These are phyloP conservation scores for Drosophila sordidapex DNA, from an alignment of 2,888 invertebrate genomes.

Conservation along the genomic window DNA sequence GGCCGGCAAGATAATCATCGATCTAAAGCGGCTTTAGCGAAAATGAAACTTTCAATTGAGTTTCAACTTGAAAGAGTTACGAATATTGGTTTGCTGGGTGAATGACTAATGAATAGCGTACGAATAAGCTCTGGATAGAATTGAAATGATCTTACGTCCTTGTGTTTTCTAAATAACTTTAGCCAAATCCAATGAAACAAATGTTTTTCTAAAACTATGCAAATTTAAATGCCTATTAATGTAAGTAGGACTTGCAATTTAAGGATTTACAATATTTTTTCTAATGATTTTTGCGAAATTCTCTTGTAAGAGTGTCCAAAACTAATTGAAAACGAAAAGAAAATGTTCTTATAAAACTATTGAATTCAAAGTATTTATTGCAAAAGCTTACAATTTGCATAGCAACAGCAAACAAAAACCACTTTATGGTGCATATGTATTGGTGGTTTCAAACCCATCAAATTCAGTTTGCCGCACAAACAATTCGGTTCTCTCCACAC, in stretches of 20 bases:
- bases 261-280: not conserved
- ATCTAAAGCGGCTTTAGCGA: slow-evolving; percentile 31
- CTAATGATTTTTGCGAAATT: not conserved
- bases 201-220: not conserved
- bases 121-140: not conserved
- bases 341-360: not conserved
- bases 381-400: not conserved
- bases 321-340: not conserved
- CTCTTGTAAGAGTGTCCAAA: not conserved
- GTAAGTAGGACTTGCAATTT: too few relatives aligned
- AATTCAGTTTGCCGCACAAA: not conserved
- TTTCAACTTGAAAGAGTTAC: slow-evolving; percentile 1
- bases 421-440: not conserved
- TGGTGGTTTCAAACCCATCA: not conserved
- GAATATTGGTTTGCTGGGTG: not conserved
- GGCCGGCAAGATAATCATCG: slow-evolving; percentile 9
- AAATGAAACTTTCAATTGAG: not conserved
- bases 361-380: not conserved
- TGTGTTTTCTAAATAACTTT: not conserved
- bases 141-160: not conserved
- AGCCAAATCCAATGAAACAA: not conserved
- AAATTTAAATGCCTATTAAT: not conserved
- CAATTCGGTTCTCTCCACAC: slow-evolving; percentile 6
- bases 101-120: not conserved
- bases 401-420: not conserved